Base-by-base conservation (phyloP, 2,797 vertebrate species). In the Tangara arthus region DNA sequence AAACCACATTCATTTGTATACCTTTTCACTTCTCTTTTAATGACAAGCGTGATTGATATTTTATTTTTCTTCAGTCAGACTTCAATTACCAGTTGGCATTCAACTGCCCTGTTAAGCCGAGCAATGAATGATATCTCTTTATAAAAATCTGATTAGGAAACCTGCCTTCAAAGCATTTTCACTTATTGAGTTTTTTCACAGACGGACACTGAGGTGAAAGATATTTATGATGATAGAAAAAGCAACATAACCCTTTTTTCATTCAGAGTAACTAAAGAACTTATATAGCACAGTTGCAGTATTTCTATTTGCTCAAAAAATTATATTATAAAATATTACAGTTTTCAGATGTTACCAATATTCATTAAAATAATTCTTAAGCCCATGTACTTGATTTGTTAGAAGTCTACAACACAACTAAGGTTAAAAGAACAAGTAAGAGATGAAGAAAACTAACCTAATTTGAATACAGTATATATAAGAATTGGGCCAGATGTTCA, bases 1-100 rank as follows among this genome's bases (percentile, higher is more conserved):
- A 96, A 97, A 88, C 26, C 34, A 87, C 94, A 95, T 94, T 95
- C 46, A 95, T 97, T 94, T 94, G 44, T 97, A 94, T 97, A 92
- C 49, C 42, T 94, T 95, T 91, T 93, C 85, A 66, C 32, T 90
- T 82, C n/a, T 87, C 82, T 91, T 95, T 87, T 94, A 97, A 86
- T 80, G 68, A 76, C 72, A 89, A 52, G 66, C 72, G 35, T 95
- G 95, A 97, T 94, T 92, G 82, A 92, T 95, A 95, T 66, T 96
- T 96, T 80, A 72, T 95, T 96, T 97, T 96, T 66, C 64, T 94
- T 91, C 83, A 79, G 53, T 91, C 56, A 7, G 68, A 68, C 82
- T 93, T 97, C 87, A 89, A 90, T 96, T 96, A 94, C 81, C 88
- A 93, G 69, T 85, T 93, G 83, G 82, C 95, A 97, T 97, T 95